These are phyloP conservation scores for Scaeva pyrastri DNA, from an alignment of 2,888 invertebrate genomes.

Conservation along the genomic window DNA sequence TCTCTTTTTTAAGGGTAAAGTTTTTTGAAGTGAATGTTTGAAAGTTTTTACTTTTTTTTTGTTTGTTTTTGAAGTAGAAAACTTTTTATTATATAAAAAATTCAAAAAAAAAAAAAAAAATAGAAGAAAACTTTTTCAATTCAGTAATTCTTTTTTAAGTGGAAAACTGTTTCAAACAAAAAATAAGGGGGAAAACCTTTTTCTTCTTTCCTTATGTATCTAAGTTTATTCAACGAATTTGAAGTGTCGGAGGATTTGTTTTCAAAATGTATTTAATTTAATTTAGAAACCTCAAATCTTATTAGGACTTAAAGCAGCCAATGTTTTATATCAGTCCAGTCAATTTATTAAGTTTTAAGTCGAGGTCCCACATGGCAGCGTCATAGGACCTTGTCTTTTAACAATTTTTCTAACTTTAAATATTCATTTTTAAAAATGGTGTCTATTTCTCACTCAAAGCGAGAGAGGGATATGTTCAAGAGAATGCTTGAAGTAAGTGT, in stretches of 20 bases:
- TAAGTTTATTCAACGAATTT: background rate
- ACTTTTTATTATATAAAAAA: conserved; percentile 23
- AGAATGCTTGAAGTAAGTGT: no score
- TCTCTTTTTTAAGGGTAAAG: conserved; percentile 7
- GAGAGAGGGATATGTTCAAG: no score
- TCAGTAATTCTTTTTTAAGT: conserved; percentile 26
- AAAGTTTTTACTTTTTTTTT: background rate
- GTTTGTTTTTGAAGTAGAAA: background rate
- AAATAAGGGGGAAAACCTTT: background rate
- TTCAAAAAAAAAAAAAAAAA: conserved; percentile 8
- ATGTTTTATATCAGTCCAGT: no score
- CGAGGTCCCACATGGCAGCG: no score
- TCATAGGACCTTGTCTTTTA: no score
- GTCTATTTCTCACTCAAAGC: no score
- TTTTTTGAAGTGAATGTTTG: conserved; percentile 48
- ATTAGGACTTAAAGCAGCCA: no score
- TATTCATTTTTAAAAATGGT: no score
- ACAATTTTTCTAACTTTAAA: no score
- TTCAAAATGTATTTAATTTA: no score
- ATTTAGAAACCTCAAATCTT: no score
- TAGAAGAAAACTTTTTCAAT: conserved; percentile 39
- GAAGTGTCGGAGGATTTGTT: background rate
- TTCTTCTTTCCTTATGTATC: background rate
- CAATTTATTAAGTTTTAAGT: no score
- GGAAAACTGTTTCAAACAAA: conserved; percentile 8